Base-by-base conservation (phyloP, 2,888 invertebrate genomes). In the Pachydiplax longipennis region DNA sequence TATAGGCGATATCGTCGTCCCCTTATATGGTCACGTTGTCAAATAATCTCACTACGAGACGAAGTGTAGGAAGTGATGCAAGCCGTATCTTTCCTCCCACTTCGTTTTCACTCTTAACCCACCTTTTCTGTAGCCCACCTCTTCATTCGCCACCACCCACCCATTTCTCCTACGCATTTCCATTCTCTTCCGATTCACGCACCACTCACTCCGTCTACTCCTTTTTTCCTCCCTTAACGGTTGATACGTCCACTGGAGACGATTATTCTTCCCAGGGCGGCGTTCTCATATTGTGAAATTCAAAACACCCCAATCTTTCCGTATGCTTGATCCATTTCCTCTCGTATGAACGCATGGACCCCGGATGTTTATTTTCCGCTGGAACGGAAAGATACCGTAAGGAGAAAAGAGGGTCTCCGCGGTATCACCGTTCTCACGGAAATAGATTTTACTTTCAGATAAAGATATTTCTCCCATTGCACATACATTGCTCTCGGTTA, bases 201-300 rank as follows among this genome's bases (percentile, higher is more conserved):
- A 40, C 44, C 82, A 40, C 13, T 48, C 82, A 12, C 44, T n/a
- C 48, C 13, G 44, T 25, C n/a, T 44, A 25, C 44, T 58, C 58
- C 87, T 37, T 61, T 35, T 61, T 65, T 61, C 61, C 37, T n/a
- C 37, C 87, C 37, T 61, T 87, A 87, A 87, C 87, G 87, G 87
- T 87, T 87, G 61, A 87, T 87, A 87, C 87, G 61, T 61, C 87
- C 87, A 65, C 58, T 61, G 61, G 87, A 87, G 87, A 61, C n/a
- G 22, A 35, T 6, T 35, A 37, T 37, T 35, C 37, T 61, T n/a
- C 31, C n/a, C n/a, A 22, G 25, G 25, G 25, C 48, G 22, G 48
- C 13, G 82, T 31, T 25, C 13, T 48, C 22, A 22, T n/a, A n/a
- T 44, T 25, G 25, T 25, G 44, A 82, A 25, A 25, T 31, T 25